phyloP scores from a whole-genome alignment of 1,140 invertebrate genomes.

The Teleogryllus occipitalis region DNA sequence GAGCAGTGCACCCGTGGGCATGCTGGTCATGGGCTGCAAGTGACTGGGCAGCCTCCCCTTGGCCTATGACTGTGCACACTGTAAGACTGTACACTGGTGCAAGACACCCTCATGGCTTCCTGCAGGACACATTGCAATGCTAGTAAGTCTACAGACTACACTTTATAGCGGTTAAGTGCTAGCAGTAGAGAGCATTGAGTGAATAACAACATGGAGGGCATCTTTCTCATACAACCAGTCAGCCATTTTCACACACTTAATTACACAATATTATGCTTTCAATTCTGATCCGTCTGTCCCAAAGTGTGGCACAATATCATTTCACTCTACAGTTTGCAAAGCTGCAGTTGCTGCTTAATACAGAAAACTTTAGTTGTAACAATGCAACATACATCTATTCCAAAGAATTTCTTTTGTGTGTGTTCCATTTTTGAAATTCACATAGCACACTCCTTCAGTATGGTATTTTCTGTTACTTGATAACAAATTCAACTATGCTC shows the following conservation, averaged over 20 bases:
- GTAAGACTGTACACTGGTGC: not conserved
- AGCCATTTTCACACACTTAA: not conserved
- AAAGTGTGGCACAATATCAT: not conserved
- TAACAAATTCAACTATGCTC: not conserved
- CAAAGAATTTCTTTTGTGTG: not conserved
- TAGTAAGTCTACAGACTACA: not conserved
- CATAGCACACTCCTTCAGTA: not conserved
- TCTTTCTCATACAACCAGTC: not conserved
- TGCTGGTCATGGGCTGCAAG: too few species aligned
- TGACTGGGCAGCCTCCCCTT: too few species aligned
- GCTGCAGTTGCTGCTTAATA: not conserved
- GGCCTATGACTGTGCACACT: too few species aligned
- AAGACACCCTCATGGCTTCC: not conserved
- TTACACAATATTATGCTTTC: not conserved
- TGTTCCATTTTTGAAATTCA: not conserved
- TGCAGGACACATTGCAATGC: not conserved
- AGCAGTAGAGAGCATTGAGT: too few species aligned
- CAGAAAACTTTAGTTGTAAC: not conserved
- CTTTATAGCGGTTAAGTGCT: not conserved
- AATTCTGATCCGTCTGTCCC: not conserved
- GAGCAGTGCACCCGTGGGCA: not conserved
- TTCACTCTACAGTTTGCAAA: not conserved
- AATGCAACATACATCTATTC: not conserved
- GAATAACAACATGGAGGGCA: not conserved
- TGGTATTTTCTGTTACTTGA: not conserved